These are phyloP conservation scores for Channa maculata DNA, from an alignment of 2,113 vertebrate genomes.

Conservation along the genomic window DNA sequence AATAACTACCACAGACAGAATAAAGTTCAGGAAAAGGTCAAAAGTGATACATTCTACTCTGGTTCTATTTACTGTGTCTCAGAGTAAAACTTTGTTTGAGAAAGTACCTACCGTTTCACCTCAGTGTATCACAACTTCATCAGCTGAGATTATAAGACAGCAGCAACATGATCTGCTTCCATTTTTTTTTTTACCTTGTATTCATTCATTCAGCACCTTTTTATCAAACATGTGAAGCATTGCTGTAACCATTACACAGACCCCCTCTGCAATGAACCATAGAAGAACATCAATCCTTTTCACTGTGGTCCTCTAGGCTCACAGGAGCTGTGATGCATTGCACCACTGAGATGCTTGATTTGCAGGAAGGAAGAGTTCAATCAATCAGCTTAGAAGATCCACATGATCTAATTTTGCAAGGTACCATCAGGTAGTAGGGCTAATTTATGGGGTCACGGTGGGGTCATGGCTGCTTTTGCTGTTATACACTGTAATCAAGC, in stretches of 20 bases:
- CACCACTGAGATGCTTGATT: constrained; percentile 54
- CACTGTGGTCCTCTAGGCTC: constrained; percentile 41
- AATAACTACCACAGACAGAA: constrained; percentile 59
- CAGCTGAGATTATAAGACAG: constrained; percentile 10
- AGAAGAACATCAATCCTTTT: constrained; percentile 58
- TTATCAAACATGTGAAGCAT: constrained; percentile 48
- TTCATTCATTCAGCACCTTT: constrained; percentile 8
- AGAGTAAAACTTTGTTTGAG: constrained; percentile 30
- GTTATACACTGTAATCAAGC: constrained; percentile 72
- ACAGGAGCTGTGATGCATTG: constrained; percentile 65
- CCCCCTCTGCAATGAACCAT: constrained; percentile 37
- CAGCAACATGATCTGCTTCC: background rate
- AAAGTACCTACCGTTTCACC: constrained; percentile 14
- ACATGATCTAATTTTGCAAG: constrained; percentile 62
- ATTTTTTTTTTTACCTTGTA: constrained; percentile 13
- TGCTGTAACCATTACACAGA: constrained; percentile 37
- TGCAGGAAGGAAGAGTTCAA: constrained; percentile 60
- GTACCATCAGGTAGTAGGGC: constrained; percentile 46
- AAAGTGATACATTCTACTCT: constrained; percentile 51
- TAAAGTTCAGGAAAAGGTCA: constrained; percentile 77
- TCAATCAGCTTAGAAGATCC: constrained; percentile 66
- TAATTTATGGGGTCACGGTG: constrained; percentile 72
- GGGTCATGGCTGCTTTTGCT: constrained; percentile 66
- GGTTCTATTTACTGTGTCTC: constrained; percentile 17
- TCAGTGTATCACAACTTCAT: background rate